These are phyloP conservation scores for Cybosia mesomella DNA, from an alignment of 2,888 invertebrate species.

Conservation along the genomic window DNA sequence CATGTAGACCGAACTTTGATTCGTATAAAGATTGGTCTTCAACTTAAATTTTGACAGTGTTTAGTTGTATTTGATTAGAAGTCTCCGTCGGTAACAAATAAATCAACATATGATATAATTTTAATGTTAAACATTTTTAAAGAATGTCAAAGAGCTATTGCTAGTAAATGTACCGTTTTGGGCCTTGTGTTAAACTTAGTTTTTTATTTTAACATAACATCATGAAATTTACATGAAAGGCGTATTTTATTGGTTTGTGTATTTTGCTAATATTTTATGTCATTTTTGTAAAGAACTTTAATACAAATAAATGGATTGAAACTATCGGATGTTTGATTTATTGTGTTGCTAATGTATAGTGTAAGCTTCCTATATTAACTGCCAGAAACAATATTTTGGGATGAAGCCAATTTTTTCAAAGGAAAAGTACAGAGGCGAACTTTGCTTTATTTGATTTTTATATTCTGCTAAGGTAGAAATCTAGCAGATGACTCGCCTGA, in stretches of 20 bases:
- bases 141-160: conserved; percentile 1
- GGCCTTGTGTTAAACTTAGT: conserved; percentile 28
- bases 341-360: conserved; percentile 24
- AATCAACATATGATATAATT: not conserved
- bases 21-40: not conserved
- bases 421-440: conserved; percentile 59
- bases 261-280: conserved; percentile 66
- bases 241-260: conserved; percentile 65
- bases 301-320: conserved; percentile 70
- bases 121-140: not conserved
- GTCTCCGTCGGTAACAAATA: not conserved
- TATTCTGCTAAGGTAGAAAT: no score
- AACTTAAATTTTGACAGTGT: not conserved
- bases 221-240: conserved; percentile 41
- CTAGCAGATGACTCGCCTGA: no score
- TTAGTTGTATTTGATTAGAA: not conserved
- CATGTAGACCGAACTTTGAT: no score
- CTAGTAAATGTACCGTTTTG: conserved; percentile 16
- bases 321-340: conserved; percentile 43
- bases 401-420: conserved; percentile 62
- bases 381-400: conserved; percentile 56
- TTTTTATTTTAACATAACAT: conserved; percentile 31
- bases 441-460: conserved; percentile 11
- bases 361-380: conserved; percentile 44
- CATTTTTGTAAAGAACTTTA: conserved; percentile 67